Evolutionary conservation across 2,888 invertebrate genomes (phyloP).

Genomic region (Ochropacha duplaris): DNA sequence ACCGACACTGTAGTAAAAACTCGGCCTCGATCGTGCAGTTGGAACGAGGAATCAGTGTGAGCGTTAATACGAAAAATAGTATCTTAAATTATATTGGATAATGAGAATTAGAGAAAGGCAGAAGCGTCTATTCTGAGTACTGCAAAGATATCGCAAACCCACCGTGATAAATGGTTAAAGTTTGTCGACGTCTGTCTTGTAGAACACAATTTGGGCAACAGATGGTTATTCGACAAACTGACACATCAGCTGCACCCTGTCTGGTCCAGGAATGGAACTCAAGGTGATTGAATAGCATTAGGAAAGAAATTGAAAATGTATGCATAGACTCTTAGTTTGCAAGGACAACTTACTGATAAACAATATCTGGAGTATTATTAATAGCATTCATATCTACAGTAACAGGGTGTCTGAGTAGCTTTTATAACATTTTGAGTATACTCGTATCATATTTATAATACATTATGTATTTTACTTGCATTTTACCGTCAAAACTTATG

Average conservation of each 20-base stretch:
- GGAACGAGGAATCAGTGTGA: constrained; percentile 21
- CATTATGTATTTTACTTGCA: not conserved
- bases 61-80: constrained; percentile 18
- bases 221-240: no score
- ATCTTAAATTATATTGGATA: no score
- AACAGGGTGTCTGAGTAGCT: not conserved
- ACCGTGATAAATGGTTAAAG: not conserved
- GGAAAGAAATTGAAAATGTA: not conserved
- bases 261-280: not conserved
- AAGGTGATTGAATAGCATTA: not conserved
- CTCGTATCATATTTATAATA: not conserved
- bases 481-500: no score
- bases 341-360: constrained; percentile 1
- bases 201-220: no score
- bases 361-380: not conserved
- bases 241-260: no score
- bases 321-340: not conserved
- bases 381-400: not conserved
- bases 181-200: no score
- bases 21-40: constrained; percentile 47
- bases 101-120: no score
- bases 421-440: not conserved
- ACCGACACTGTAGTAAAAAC: constrained; percentile 58
- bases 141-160: not conserved
- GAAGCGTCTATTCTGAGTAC: no score